phyloP scores from a whole-genome alignment of 2,113 vertebrate genomes.

The Lepidothrix coronata region DNA sequence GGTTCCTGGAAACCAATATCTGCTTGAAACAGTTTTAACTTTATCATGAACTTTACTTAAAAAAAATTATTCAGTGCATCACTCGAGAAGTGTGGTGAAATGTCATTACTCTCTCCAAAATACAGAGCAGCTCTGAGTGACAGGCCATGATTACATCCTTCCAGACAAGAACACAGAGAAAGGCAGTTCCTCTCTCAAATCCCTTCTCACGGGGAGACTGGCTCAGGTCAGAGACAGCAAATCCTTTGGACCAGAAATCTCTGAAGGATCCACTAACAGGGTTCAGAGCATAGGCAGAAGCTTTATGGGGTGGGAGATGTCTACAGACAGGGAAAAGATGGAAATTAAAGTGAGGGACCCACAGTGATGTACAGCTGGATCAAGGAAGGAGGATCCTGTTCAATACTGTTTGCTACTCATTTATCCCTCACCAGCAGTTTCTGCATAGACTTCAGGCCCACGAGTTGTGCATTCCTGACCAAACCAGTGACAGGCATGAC shows the following conservation, averaged over 20 bases:
- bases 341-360: not conserved
- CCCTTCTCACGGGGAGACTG: not conserved
- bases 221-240: not conserved
- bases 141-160: not conserved
- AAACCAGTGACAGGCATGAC: accelerated
- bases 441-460: not conserved
- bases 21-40: not conserved
- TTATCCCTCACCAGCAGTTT: not conserved
- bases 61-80: not conserved
- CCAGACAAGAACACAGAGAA: not conserved
- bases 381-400: not conserved
- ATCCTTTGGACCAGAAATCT: not conserved
- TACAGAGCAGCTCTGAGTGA: not conserved
- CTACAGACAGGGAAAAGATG: not conserved
- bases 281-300: not conserved
- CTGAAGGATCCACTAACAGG: not conserved
- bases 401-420: not conserved
- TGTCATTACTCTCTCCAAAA: not conserved
- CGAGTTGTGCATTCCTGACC: accelerated
- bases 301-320: accelerated
- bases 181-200: not conserved
- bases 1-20: not conserved
- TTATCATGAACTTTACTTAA: not conserved
- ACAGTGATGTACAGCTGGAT: accelerated
- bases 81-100: not conserved